Base-by-base conservation (phyloP, 30 jellyfish, hydroid and myxozoan genomes). In the Turritopsis dohrnii region DNA sequence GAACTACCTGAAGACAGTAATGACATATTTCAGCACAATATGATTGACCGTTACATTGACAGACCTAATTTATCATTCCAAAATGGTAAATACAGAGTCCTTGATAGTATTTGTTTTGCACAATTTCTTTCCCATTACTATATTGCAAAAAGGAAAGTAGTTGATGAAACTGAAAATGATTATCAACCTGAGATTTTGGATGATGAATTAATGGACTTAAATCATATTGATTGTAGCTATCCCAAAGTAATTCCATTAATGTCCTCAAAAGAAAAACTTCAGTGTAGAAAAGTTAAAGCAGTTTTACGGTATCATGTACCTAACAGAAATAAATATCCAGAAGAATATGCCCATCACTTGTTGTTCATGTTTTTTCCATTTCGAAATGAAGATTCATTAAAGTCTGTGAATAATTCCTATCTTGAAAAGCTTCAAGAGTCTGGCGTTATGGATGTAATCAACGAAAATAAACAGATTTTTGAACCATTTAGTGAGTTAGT, bases 301-400 rank as follows among this genome's bases (percentile, higher is more conserved):
- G 85, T 79, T 52, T 79, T 79, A 80, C 76, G 85, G 5, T 79
- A 79, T 29, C 76, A 79, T 52, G 76, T 52, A 79, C 85, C 81
- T 27, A 79, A 79, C 29, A 28, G 21, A 21, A 24, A 79, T 24
- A 79, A 79, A 53, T 21, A 79, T 53, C 80, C 86, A 29, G 81
- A 79, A 41, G 77, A 69, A 69, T 69, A 69, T 8, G 86, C 80
- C 24, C 86, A 79, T 79, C 86, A 79, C 76, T 53, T 79, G 31
- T 28, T 79, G 28, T 79, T 79, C 41, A 79, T 79, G 85, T 79
- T 79, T 29, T 52, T 79, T 31, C 83, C 83, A 23, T 74, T 74
- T 29, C 65, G 83, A 74, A 23, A 7, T 25, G 85, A 79, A 28
- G 52, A 31, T 25, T 71, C 65, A 23, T 66, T 79, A 30, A 22